Conservation (phyloP, 2,888 invertebrate species). For the Dexiosoma caninum region DNA sequence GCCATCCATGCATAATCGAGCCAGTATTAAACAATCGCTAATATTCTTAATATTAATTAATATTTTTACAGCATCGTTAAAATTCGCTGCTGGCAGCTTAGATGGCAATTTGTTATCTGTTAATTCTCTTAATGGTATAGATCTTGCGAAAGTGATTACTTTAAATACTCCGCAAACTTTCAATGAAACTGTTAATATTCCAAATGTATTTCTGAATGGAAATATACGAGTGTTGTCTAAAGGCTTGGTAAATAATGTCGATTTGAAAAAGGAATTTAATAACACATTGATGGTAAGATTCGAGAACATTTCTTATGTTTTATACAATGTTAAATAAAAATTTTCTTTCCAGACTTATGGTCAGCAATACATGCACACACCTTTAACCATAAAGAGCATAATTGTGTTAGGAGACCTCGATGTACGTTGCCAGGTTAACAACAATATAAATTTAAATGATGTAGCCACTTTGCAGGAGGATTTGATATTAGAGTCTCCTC, state of each 20-base stretch:
- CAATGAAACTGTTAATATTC: slow-evolving; percentile 72
- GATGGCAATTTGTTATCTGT: slow-evolving; percentile 76
- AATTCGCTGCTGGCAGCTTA: slow-evolving; percentile 77
- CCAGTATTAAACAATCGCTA: no score
- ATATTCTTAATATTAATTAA: neutral
- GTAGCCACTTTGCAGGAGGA: slow-evolving; percentile 74
- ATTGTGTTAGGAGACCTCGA: slow-evolving; percentile 73
- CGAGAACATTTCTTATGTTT: no score
- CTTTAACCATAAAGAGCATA: slow-evolving; percentile 76
- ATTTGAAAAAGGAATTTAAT: slow-evolving; percentile 77
- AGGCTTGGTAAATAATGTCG: slow-evolving; percentile 77
- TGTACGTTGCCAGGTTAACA: slow-evolving; percentile 74
- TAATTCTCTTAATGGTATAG: slow-evolving; percentile 78
- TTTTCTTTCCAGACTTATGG: slow-evolving; percentile 69
- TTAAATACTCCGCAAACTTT: slow-evolving; percentile 78
- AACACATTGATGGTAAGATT: slow-evolving; percentile 80
- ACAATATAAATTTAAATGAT: slow-evolving; percentile 71
- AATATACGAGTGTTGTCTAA: slow-evolving; percentile 66
- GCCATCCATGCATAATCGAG: no score
- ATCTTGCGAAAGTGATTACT: slow-evolving; percentile 78
- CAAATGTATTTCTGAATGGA: slow-evolving; percentile 73
- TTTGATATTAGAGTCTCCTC: slow-evolving; percentile 70
- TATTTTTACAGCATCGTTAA: slow-evolving; percentile 73
- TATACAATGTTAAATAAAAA: slow-evolving; percentile 61
- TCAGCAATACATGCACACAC: slow-evolving; percentile 76